Percentiles rank a stretch among this genome's conserved stretches.
Evolutionary conservation across 1,140 invertebrate genomes (phyloP).

Genomic region (Drosophila arizonae): DNA sequence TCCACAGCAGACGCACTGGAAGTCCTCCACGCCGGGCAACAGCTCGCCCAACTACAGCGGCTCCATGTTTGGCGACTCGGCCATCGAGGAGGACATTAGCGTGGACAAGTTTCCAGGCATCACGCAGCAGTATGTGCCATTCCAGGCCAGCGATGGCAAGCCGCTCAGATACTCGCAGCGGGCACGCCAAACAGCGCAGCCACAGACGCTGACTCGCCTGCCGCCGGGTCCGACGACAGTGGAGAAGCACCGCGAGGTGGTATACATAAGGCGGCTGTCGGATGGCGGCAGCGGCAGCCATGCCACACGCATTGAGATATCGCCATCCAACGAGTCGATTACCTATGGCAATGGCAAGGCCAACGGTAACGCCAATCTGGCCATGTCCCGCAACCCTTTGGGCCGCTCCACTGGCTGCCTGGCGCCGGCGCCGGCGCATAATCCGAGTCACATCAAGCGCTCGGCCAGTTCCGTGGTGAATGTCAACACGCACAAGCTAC

Average conservation of each 20-base stretch:
- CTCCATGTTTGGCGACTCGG: slow-evolving; percentile 82
- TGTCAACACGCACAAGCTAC: slow-evolving; percentile 64
- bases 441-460: slow-evolving; percentile 59
- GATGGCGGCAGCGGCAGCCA: slow-evolving; percentile 70
- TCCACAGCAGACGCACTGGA: slow-evolving; percentile 71
- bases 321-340: slow-evolving; percentile 78
- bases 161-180: slow-evolving; percentile 70
- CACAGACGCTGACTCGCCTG: slow-evolving; percentile 48
- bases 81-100: slow-evolving; percentile 82
- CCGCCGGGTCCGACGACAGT: slow-evolving; percentile 33
- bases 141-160: slow-evolving; percentile 70
- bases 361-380: slow-evolving; percentile 13
- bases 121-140: slow-evolving; percentile 73
- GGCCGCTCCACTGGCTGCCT: slow-evolving; percentile 67
- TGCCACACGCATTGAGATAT: slow-evolving; percentile 78
- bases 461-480: slow-evolving; percentile 74
- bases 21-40: slow-evolving; percentile 79
- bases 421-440: slow-evolving; percentile 41
- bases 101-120: slow-evolving; percentile 80
- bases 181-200: slow-evolving; percentile 60
- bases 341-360: slow-evolving; percentile 69
- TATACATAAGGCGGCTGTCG: slow-evolving; percentile 74
- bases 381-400: slow-evolving; percentile 74
- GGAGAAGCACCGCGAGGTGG: slow-evolving; percentile 78
- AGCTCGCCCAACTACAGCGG: slow-evolving; percentile 82